A percentile compares a stretch with the other conserved stretches of the same genome.
phyloP scores from a whole-genome alignment of 2,113 vertebrate genomes.

The Planiliza haematocheilus region DNA sequence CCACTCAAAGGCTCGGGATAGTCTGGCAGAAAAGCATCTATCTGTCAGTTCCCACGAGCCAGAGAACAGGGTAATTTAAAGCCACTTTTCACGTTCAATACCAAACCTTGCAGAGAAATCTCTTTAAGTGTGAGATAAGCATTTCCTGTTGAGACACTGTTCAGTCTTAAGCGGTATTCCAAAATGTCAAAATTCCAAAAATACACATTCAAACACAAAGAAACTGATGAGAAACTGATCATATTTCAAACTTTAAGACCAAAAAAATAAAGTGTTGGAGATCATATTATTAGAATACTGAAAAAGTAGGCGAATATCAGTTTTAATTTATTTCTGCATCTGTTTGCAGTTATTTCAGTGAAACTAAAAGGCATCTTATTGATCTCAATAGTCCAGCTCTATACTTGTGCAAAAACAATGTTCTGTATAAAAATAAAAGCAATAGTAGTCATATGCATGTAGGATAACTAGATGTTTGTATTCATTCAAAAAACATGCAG shows the following conservation, averaged over 20 bases:
- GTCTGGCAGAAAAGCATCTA: constrained; percentile 56
- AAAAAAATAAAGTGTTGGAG: too few species aligned
- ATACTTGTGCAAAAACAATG: background rate
- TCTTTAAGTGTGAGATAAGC: constrained; percentile 48
- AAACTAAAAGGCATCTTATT: background rate
- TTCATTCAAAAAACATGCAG: constrained; percentile 3
- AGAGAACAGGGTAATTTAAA: constrained; percentile 66
- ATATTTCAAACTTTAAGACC: too few species aligned
- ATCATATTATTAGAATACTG: background rate
- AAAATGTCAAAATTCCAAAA: constrained; percentile 14
- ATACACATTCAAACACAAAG: background rate
- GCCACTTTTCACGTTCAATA: constrained; percentile 71
- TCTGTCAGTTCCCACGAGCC: constrained; percentile 50
- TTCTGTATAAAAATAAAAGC: background rate
- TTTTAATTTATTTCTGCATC: too few species aligned
- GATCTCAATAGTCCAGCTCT: background rate
- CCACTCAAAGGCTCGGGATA: constrained; percentile 40
- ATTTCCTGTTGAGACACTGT: constrained; percentile 42
- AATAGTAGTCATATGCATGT: background rate
- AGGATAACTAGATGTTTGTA: constrained; percentile 3
- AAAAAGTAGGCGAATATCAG: background rate
- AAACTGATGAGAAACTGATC: background rate
- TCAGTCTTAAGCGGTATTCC: constrained; percentile 18
- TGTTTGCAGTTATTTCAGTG: background rate
- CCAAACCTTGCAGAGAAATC: constrained; percentile 56